Evolutionary conservation across 2,797 vertebrate genomes (phyloP), one percentile per base, ranked within the genome.

Genomic region (Girardinus metallicus): DNA sequence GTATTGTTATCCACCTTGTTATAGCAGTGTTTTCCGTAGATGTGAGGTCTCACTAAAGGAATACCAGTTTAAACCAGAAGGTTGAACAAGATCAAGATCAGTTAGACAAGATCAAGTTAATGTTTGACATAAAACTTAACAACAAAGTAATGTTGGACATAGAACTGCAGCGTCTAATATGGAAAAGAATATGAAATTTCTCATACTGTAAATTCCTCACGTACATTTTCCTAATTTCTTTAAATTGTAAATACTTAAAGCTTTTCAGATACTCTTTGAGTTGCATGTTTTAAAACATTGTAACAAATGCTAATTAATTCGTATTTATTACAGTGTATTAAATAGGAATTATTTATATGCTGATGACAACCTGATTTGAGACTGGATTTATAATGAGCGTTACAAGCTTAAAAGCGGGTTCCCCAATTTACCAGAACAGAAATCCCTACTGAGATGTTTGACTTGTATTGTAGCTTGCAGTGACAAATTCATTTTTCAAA

Each of bases 41-140:
- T 92, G 88, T 74, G 16, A 1, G 84, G 90, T 92, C 94, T 94
- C 93, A 91, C 91, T 81, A 12, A 89, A 94, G 91, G 87, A 92
- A 93, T 91, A 79, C 47, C 62, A 2, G 1, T 36, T 13, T 34
- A 60, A 57, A 5, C 49, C 0, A 64, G 23, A 81, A 53, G 4
- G 3, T 12, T 7, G 0, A 15, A 13, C 5, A 43, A 9, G 26
- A 51, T 12, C 3, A 66, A 66, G 66, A n/a, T n/a, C n/a, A n/a
- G n/a, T n/a, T n/a, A n/a, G n/a, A n/a, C 5, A 43, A 9, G 26
- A 51, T 12, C 3, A 66, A 66, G 66, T 55, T 18, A n/a, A 46
- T 41, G 11, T 44, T 51, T 5, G 7, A 70, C 29, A 5, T 80
- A 1, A 73, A 66, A 34, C 34, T 39, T 47, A 47, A 47, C 13